These are phyloP conservation scores for Sitobion miscanthi DNA, from an alignment of 1,140 invertebrate genomes.

Conservation along the genomic window DNA sequence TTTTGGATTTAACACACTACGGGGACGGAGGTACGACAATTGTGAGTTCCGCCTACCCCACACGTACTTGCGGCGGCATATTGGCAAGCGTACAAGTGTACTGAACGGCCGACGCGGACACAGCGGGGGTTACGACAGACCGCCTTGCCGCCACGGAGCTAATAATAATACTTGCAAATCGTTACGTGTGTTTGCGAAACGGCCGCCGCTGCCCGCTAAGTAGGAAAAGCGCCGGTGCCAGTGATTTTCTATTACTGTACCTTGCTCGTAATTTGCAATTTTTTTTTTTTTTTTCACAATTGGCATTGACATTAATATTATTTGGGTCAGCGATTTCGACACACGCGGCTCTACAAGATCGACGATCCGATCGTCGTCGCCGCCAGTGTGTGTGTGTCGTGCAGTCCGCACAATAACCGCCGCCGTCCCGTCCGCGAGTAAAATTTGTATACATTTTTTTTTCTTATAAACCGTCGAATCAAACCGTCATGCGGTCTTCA, in stretches of 20 bases:
- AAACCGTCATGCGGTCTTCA: neutral
- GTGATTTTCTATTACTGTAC: conserved; percentile 17
- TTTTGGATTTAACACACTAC: no score
- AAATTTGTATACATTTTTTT: neutral
- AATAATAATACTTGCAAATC: neutral
- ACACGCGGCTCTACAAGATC: conserved; percentile 8
- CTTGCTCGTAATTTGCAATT: neutral
- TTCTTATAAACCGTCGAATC: neutral
- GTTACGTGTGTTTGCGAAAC: neutral
- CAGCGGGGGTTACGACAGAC: neutral
- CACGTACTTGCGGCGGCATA: neutral
- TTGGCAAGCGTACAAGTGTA: neutral
- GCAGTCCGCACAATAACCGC: neutral
- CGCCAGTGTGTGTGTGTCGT: neutral
- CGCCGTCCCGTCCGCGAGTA: neutral
- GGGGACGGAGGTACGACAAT: neutral
- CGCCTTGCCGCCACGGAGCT: neutral
- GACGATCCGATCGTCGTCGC: neutral
- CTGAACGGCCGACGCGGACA: neutral
- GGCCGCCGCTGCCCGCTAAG: neutral
- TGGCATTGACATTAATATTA: conserved; percentile 25
- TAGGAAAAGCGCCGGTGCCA: conserved; percentile 7
- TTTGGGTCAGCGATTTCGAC: conserved; percentile 28
- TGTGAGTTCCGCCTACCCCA: neutral
- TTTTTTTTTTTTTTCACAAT: neutral